Base-by-base conservation (phyloP, 2,113 vertebrate genomes). In the Hypanus sabinus region DNA sequence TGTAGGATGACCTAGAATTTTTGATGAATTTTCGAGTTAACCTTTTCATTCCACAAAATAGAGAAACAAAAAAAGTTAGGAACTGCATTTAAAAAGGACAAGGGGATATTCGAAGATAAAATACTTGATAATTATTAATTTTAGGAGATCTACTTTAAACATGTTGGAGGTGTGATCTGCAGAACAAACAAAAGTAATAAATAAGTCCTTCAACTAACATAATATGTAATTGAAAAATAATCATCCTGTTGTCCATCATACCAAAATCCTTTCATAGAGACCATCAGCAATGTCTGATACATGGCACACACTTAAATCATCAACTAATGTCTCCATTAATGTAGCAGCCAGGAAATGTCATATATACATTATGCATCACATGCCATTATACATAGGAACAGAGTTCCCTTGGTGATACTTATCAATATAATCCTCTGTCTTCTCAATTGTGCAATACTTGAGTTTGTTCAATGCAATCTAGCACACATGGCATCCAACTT, bases 321-420 rank as follows among this genome's bases (percentile, higher is more conserved):
- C 30, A 55, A 5, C 2, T 38, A 20, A 38, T 81, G 36, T 14
- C 36, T 81, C 3, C 20, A 60, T 85, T 88, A 60, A 88, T 60
- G 60, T 62, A 60, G 57, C 83, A 88, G 83, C 57, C 83, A 60
- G 55, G 6, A 88, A 88, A 88, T 88, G 57, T 62, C 83, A 88
- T 88, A 55, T 24, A 57, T 57, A 24, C 46, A 85, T 22, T 9
- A 85, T 9, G 27, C 24, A 57, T 85, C 22, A 27, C 55, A 20
- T 24, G 22, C 11, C 5, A 85, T 85, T 85, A 60, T 80, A 36
- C 77, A 80, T 16, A 38, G 33, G 5, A 80, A 3, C 77, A 36
- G 36, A 33, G 0, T 36, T 16, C 36, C 36, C 76, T 14, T 80
- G 0, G 14, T 36, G 36, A 16, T 80, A 36, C 38, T 80, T 80